Evolutionary conservation across 2,888 invertebrate species (phyloP).

Genomic region (Brachyptera putata): DNA sequence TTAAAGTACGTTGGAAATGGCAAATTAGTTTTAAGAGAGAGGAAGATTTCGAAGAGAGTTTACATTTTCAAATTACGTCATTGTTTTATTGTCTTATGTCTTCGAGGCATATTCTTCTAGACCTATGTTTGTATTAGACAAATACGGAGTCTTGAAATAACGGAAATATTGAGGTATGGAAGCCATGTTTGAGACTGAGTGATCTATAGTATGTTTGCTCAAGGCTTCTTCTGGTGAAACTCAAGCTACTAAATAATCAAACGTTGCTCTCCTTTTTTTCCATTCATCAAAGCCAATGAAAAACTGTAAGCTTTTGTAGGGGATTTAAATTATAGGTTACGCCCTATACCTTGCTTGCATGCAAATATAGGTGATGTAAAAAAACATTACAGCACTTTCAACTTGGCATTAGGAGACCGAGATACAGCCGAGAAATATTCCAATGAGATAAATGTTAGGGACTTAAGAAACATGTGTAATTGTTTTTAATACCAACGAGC

Average conservation of each 20-base stretch:
- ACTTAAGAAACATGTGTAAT: no score
- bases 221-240: neutral
- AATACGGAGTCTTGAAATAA: neutral
- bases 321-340: neutral
- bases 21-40: neutral
- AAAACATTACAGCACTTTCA: no score
- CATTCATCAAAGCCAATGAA: constrained; percentile 3
- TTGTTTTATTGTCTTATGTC: no score
- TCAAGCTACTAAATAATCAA: constrained; percentile 6
- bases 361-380: no score
- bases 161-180: neutral
- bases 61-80: no score
- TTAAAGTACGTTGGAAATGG: constrained; percentile 1
- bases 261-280: neutral
- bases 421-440: no score
- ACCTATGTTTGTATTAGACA: neutral
- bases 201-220: neutral
- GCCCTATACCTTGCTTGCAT: neutral
- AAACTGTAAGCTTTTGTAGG: neutral
- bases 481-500: no score
- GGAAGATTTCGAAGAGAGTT: neutral
- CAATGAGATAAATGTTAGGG: no score
- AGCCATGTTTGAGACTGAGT: neutral
- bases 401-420: no score
- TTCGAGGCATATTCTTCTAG: no score